Evolutionary conservation across 2,113 vertebrate genomes (phyloP), one percentile per base, ranked within the genome.

Genomic region (Nyctibius bracteatus): DNA sequence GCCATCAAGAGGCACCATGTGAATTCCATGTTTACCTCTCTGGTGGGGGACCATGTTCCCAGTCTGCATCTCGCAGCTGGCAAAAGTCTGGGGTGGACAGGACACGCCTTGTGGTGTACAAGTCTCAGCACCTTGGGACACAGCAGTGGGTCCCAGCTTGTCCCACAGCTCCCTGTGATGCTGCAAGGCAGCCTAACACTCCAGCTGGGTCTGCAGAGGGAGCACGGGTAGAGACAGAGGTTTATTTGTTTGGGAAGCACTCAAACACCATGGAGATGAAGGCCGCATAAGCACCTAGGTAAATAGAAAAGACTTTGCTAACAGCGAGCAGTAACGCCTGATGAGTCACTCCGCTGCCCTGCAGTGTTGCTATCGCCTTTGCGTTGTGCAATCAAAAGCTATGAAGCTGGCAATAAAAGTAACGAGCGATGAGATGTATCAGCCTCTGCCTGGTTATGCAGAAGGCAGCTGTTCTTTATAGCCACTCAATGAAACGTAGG

Each of bases 241-340:
- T 96, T 72, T 96, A 74, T 94, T 97, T 96, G 88, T 94, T 97
- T 97, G 94, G 75, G 92, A 94, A 96, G 79, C 88, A 92, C 92
- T 97, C 88, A 93, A 81, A 89, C 72, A 72, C 94, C 73, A 84
- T 93, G 92, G 95, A 95, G 90, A 96, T 93, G 65, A 94, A 94
- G 95, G 94, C 73, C 9, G 2, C 68, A 68, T 37, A 87, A 95
- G 92, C 90, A 95, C 95, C 86, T 96, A 96, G 95, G 88, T 95
- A 97, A 96, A 96, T 9, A 96, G 77, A 94, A 67, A 93, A 94
- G 83, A 59, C 91, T 94, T 83, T 68, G 68, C 90, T 95, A 86
- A 88, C 87, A 94, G 93, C 1, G 0, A 94, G 82, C 92, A 71
- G 59, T 57, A 86, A 54, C 90, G 88, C 72, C 90, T 79, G 75